Base-by-base conservation (phyloP, 2,113 vertebrate species). In the Micronycteris hirsuta region DNA sequence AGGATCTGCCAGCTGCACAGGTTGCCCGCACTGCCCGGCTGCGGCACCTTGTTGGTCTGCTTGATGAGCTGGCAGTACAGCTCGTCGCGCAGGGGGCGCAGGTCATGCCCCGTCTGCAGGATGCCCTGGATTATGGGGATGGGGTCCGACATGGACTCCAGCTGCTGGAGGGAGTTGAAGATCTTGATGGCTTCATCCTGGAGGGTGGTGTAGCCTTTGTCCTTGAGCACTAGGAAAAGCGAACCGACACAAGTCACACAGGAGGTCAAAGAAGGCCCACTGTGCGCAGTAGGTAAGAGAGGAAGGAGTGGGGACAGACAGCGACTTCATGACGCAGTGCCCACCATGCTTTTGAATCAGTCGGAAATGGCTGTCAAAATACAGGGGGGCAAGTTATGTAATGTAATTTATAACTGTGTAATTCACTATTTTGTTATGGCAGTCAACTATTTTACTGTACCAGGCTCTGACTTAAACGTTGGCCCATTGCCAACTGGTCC, bases 21-120 rank as follows among this genome's bases (percentile, higher is more conserved):
- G 98, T 99, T 99, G 14, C 99, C 99, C 1, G 90, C 82, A 0
- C 98, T 98, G 36, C 98, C 98, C 0, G 99, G 99, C 19, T 99
- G 99, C 1, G 99, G 99, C 49, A 99, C 98, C 56, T 99, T 98
- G 12, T 98, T 98, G 38, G 99, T 99, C 98, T 99, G 99, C 70
- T 99, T 99, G 97, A 99, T 98, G 76, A 99, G 99, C 98, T 99
- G 99, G 91, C 99, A 99, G 98, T 99, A 99, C 36, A 99, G 98
- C 97, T 99, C 99, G 65, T 99, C 99, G 38, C 99, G 98, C 83
- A 99, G 98, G 0, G 99, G 99, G 45, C 98, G 98, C 26, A 99
- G 99, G 98, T 99, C 99, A 20, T 99, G 99, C 36, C 99, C 99
- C 0, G 99, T 99, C 98, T 99, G 99, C 26, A 99, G 99, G 92